Conservation (phyloP, 1,140 invertebrate species). For the Tetragnatha versicolor region DNA sequence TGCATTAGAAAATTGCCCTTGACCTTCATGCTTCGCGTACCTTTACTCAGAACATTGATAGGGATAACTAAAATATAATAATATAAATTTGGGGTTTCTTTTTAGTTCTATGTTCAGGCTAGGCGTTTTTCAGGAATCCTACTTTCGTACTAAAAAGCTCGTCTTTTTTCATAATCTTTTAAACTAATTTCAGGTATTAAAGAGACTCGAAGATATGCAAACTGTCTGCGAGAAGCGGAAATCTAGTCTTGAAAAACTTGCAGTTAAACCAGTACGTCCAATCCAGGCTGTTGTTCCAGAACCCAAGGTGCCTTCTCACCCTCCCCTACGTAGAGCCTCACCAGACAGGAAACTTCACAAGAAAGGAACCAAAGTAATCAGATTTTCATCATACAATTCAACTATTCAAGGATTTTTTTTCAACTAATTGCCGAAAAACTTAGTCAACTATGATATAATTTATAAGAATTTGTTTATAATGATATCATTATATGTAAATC, state of each 20-base stretch:
- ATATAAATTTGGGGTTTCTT: no score
- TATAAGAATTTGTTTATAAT: neutral
- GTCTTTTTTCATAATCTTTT: no score
- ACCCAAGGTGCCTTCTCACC: conserved; percentile 66
- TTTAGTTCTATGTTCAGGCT: no score
- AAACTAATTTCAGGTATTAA: conserved; percentile 89
- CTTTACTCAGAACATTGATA: no score
- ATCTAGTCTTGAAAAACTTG: conserved; percentile 64
- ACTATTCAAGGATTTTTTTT: no score
- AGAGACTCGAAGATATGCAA: conserved; percentile 92
- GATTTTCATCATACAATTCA: no score
- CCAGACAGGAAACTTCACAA: conserved; percentile 29
- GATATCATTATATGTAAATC: neutral
- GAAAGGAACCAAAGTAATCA: conserved; percentile 42
- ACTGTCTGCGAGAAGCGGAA: conserved; percentile 89
- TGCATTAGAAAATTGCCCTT: no score
- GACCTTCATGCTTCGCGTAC: no score
- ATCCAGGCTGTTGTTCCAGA: conserved; percentile 83
- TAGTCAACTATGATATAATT: neutral
- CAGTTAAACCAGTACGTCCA: conserved; percentile 71
- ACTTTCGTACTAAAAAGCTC: no score
- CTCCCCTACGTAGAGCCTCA: conserved; percentile 32
- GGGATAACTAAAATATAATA: no score
- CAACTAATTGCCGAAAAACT: no score
- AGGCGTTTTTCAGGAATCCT: no score